phyloP scores from a whole-genome alignment of 2,888 invertebrate species.

The Ectemnius continuus region DNA sequence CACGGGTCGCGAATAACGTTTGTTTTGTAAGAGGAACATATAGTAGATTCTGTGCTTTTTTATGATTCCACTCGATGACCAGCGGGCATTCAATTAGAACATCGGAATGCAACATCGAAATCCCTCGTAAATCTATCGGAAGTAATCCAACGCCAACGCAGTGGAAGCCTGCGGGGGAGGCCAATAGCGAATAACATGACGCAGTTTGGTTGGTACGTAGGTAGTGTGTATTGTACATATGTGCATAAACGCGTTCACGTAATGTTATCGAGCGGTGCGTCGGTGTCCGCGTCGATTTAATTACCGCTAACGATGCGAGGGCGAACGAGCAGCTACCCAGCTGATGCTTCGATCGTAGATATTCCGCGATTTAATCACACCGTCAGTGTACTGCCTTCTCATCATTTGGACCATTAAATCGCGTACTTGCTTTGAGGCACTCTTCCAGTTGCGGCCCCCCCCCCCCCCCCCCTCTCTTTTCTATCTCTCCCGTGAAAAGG shows the following conservation, averaged over 20 bases:
- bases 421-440: conserved; percentile 22
- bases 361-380: conserved; percentile 50
- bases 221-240: too few relatives aligned
- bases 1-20: too few relatives aligned
- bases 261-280: conserved; percentile 54
- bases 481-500: conserved; percentile 14
- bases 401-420: conserved; percentile 42
- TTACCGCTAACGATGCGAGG: conserved; percentile 62
- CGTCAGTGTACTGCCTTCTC: conserved; percentile 19
- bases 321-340: conserved; percentile 35
- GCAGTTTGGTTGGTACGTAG: conserved; percentile 11
- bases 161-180: conserved; percentile 28
- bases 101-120: conserved; percentile 46
- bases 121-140: conserved; percentile 58
- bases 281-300: conserved; percentile 62
- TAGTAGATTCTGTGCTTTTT: too few relatives aligned
- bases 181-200: conserved; percentile 44
- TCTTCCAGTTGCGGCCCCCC: not conserved
- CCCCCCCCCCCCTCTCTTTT: conserved; percentile 11
- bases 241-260: conserved; percentile 21
- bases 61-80: too few relatives aligned
- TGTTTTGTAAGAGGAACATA: too few relatives aligned
- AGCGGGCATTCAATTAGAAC: conserved; percentile 49
- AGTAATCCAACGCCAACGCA: conserved; percentile 21
- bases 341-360: conserved; percentile 43